Evolutionary conservation across 23 tunicate genomes (phyloP).

Genomic region (Trididemnum miniatum): DNA sequence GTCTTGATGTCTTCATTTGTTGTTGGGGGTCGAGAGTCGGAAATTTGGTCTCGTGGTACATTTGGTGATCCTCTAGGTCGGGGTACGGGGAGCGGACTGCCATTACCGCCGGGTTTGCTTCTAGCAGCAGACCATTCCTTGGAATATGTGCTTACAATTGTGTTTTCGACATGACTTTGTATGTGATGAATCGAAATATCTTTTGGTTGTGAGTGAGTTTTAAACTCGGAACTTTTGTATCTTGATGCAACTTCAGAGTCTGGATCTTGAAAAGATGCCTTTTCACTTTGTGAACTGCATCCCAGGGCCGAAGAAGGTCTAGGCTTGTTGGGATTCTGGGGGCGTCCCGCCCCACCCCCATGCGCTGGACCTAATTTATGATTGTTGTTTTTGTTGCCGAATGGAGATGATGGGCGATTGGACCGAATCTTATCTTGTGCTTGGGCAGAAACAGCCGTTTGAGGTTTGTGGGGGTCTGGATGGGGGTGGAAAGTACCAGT

Average conservation of each 20-base stretch:
- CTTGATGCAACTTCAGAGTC: background rate
- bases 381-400: slow-evolving; percentile 16
- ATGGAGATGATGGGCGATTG: slow-evolving; percentile 9
- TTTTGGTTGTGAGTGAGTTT: background rate
- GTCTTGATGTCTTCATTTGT: background rate
- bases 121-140: background rate
- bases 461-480: slow-evolving; percentile 79
- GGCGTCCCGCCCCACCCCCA: background rate
- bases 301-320: slow-evolving; percentile 11
- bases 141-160: slow-evolving; percentile 9
- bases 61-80: background rate
- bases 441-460: slow-evolving; percentile 87
- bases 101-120: background rate
- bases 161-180: slow-evolving; percentile 3
- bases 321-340: background rate
- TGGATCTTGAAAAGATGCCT: background rate
- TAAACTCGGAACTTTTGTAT: background rate
- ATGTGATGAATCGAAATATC: background rate
- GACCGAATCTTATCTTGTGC: slow-evolving; percentile 55
- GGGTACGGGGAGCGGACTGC: background rate
- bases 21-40: background rate
- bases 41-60: background rate
- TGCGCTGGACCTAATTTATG: background rate
- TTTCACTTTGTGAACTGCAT: background rate
- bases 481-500: slow-evolving; percentile 73